Base-by-base conservation (phyloP, 2,888 invertebrate species). In the Exocentrus adspersus region DNA sequence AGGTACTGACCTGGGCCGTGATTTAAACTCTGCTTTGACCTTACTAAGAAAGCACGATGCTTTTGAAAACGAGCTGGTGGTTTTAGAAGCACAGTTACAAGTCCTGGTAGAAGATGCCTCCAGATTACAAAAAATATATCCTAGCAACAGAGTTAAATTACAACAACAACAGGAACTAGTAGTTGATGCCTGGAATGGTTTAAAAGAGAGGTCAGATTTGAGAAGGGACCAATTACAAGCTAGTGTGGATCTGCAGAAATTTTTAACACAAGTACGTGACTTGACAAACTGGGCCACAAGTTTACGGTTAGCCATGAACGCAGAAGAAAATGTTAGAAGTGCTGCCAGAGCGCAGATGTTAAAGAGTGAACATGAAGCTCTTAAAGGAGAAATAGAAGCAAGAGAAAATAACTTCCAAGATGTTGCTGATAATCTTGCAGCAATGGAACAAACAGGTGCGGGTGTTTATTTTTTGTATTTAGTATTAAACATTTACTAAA, bases 101-200 rank as follows among this genome's bases (percentile, higher is more conserved):
- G 88, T 97, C 1, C 84, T 98, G 2, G 92, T 97, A 51, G 97
- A 98, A 77, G 98, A 98, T 80, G 95, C 97, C 0, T 90, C 91
- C 0, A 89, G 94, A 53, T 86, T 98, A 41, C 94, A 95, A 82
- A 88, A 89, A 12, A 87, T 92, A 30, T 98, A 97, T 83, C 97
- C 97, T 0, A 92, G 90, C 56, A 98, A 98, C 82, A 96, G 95
- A 0, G 88, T 90, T 46, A 94, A 96, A 77, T 95, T 98, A 62
- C 90, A 89, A 14, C 88, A 93, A 69, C 93, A 97, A 75, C 96
- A 97, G 82, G 89, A 89, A 32, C 89, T 93, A 3, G 92, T 98
- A 0, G 87, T 93, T 0, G 89, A 92, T 1, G 94, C 94, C 58
- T 98, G 98, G 97, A 90, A 90, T 60, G 89, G 89, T 71, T 84